A percentile compares a stretch with the other conserved stretches of the same genome.
phyloP scores from a whole-genome alignment of 2,888 invertebrate genomes.

The Hydrotaea diabolus region DNA sequence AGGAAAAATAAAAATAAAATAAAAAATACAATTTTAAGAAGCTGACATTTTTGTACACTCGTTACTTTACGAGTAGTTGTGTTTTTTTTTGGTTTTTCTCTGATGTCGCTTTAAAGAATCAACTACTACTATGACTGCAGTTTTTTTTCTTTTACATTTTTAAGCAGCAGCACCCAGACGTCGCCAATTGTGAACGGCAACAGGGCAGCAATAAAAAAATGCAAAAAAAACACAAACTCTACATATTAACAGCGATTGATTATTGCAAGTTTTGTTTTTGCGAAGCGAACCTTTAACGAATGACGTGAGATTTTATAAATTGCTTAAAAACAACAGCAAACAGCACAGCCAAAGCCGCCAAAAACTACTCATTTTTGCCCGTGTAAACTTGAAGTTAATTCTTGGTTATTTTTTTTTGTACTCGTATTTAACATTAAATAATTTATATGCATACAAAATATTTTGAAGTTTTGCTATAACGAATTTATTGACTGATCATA shows the following conservation, averaged over 20 bases:
- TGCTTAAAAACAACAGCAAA: background rate
- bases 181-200: conserved; percentile 45
- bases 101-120: conserved; percentile 20
- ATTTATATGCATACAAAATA: conserved; percentile 2
- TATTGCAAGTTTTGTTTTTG: conserved; percentile 27
- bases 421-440: conserved; percentile 1
- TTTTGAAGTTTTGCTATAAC: conserved; percentile 1
- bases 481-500: background rate
- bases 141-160: background rate
- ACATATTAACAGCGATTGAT: conserved; percentile 25
- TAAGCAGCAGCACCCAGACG: conserved; percentile 49
- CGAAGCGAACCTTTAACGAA: conserved; percentile 37
- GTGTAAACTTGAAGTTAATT: background rate
- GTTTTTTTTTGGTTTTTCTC: background rate
- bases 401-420: background rate
- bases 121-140: background rate
- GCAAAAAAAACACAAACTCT: conserved; percentile 13
- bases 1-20: conserved; percentile 3
- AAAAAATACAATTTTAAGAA: conserved; percentile 24
- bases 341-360: background rate
- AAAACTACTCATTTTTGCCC: background rate
- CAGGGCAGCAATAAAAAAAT: background rate
- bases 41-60: conserved; percentile 35
- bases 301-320: conserved; percentile 61
- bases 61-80: conserved; percentile 2